Base-by-base conservation (phyloP, 2,888 invertebrate genomes). In the Copidosoma aretas region DNA sequence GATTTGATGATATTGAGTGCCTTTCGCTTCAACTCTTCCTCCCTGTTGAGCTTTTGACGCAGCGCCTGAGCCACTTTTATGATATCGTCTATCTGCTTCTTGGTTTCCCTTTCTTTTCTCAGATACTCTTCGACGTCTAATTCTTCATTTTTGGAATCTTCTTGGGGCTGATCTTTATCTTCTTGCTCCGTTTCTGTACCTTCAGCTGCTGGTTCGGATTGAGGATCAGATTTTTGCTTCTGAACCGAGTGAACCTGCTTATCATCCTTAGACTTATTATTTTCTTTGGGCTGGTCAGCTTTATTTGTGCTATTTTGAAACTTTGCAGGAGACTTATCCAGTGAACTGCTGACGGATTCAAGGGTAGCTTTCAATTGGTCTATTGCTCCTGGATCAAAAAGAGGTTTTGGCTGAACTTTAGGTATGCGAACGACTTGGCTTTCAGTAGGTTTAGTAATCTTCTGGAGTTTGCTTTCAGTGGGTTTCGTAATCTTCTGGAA, bases 61-160 rank as follows among this genome's bases (percentile, higher is more conserved):
- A 70, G 32, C 1, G 67, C 60, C 25, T 70, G 70, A 0, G 70
- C 70, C 1, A 67, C 67, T n/a, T 19, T 24, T 21, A 70, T 70
- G 14, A 70, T 70, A 17, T 70, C 67, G 10, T 67, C 67, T n/a
- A 70, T 60, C 32, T 63, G 46, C 12, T 70, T 17, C 17, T 46
- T 46, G 1, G 43, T 17, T 46, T 46, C 43, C 12, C 17, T 14
- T 46, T 46, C 43, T 46, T 46, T 46, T 46, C 12, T 4, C 43
- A 46, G 17, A 46, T 46, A 46, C 14, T 46, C 43, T 1, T 46
- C 17, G 3, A 46, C 15, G 14, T 46, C 43, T 12, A 46, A 46
- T 17, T 15, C 17, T 17, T 46, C 43, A 12, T 46, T 46, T 15
- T 3, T 12, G 43, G 43, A 1, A 46, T 46, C 12, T 17, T 46